phyloP scores from a whole-genome alignment of 2,113 vertebrate genomes.

The Hypocryptadius cinnamomeus region DNA sequence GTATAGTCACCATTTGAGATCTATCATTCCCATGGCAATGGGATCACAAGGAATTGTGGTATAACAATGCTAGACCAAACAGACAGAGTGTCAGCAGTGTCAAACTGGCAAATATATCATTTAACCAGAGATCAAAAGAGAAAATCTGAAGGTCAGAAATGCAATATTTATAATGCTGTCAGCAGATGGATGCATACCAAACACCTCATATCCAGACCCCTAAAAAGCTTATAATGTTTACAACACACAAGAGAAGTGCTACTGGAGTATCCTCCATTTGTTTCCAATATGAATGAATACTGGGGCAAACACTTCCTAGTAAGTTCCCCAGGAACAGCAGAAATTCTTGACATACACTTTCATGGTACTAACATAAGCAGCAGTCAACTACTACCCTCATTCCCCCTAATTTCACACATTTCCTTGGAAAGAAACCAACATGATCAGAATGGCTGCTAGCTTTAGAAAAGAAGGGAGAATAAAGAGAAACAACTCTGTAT shows the following conservation, averaged over 20 bases:
- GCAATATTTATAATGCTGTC: not conserved
- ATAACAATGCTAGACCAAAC: not conserved
- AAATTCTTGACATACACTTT: not conserved
- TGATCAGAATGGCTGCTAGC: not conserved
- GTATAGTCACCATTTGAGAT: not conserved
- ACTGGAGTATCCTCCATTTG: not conserved
- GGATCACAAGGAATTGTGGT: not conserved
- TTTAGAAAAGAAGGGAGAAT: not conserved
- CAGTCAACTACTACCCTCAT: not conserved
- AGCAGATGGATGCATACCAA: not conserved
- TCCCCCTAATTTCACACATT: not conserved
- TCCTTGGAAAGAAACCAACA: not conserved
- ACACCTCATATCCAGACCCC: not conserved
- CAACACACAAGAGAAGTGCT: not conserved
- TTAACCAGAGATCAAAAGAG: not conserved
- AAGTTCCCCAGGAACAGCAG: not conserved
- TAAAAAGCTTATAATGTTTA: not conserved
- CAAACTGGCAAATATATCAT: not conserved
- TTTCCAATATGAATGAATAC: not conserved
- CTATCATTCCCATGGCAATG: not conserved
- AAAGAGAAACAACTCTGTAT: not conserved
- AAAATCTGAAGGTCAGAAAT: constrained; percentile 27
- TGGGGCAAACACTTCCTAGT: not conserved
- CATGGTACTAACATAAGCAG: not conserved
- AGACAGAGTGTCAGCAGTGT: not conserved